Evolutionary conservation across 2,797 vertebrate species (phyloP).

Genomic region (Acanthurus tractus): DNA sequence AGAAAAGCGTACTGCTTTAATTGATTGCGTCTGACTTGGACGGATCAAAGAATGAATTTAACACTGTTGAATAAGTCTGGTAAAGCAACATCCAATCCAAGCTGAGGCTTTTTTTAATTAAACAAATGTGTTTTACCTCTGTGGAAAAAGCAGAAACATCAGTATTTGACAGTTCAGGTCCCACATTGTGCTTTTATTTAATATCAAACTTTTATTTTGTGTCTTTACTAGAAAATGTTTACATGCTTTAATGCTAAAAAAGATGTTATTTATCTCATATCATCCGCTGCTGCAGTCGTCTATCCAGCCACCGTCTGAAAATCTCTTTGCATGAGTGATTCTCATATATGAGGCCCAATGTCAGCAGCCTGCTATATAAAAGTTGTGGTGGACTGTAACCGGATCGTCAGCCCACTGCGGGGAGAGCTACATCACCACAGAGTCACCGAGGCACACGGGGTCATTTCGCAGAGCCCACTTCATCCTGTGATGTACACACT

Average conservation of each 20-base stretch:
- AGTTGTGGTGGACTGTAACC: not conserved
- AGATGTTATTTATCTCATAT: too few species aligned
- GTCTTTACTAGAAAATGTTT: too few species aligned
- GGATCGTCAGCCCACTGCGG: not conserved
- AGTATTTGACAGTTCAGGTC: not conserved
- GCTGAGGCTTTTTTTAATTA: too few species aligned
- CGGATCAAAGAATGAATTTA: not conserved
- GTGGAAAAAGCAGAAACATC: too few species aligned
- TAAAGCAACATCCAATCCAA: not conserved
- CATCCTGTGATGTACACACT: conserved; percentile 26
- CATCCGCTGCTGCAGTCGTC: too few species aligned
- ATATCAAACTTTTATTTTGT: too few species aligned
- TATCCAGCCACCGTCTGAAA: not conserved
- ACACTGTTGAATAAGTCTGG: not conserved
- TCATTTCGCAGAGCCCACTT: conserved; percentile 15
- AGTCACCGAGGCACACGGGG: not conserved
- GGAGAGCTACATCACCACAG: not conserved
- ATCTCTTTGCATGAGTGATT: not conserved
- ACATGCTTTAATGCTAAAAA: too few species aligned
- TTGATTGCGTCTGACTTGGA: not conserved
- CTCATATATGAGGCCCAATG: not conserved
- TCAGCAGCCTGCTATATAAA: not conserved
- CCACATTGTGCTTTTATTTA: too few species aligned
- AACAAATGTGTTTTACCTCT: too few species aligned
- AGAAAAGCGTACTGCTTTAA: not conserved